Percentiles rank a stretch among this genome's conserved stretches.
Evolutionary conservation across 2,113 vertebrate species (phyloP).

Genomic region (Lepus timidus): DNA sequence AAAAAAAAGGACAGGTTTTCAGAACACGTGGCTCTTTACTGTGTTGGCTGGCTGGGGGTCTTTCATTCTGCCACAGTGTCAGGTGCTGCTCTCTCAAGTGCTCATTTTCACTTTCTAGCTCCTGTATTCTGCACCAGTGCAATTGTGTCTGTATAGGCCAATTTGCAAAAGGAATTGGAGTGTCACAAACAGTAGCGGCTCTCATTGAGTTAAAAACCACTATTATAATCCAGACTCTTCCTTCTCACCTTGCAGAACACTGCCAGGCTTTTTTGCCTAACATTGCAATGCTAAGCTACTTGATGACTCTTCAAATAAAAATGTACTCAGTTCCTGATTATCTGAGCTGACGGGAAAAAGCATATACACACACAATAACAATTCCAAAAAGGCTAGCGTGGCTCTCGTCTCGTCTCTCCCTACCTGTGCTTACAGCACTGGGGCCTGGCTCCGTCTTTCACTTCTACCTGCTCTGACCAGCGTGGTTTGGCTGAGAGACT

Average conservation of each 20-base stretch:
- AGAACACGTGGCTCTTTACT: conserved; percentile 24
- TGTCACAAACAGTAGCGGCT: conserved; percentile 28
- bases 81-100: background rate
- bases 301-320: conserved; percentile 56
- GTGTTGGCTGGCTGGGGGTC: background rate
- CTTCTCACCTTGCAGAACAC: conserved; percentile 38
- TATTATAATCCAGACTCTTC: conserved; percentile 45
- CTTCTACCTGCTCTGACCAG: background rate
- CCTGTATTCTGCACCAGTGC: background rate
- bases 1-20: background rate
- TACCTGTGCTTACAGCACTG: background rate
- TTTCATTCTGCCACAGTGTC: conserved; percentile 27
- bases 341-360: background rate
- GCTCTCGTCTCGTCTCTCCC: background rate
- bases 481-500: background rate
- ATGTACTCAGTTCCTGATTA: background rate
- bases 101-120: conserved; percentile 23
- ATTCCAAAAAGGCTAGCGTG: background rate
- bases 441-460: background rate
- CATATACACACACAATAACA: background rate
- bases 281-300: background rate
- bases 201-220: conserved; percentile 60
- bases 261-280: background rate
- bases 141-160: background rate
- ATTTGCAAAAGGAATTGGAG: conserved; percentile 51